Evolutionary conservation across 2,888 invertebrate species (phyloP).

Genomic region (Calephelis perditalis): DNA sequence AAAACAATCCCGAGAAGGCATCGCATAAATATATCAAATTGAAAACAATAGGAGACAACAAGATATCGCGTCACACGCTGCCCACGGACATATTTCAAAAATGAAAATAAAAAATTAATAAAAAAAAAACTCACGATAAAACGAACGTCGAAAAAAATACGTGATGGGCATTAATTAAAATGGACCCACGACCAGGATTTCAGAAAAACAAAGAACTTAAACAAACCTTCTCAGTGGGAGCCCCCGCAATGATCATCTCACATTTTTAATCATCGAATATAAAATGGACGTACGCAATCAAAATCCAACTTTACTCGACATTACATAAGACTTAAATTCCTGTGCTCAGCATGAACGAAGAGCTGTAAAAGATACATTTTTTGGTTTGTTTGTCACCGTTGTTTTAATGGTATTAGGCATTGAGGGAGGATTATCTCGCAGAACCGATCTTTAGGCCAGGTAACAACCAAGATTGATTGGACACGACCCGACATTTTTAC

Average conservation of each 20-base stretch:
- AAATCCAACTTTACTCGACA: conserved; percentile 45
- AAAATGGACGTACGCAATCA: conserved; percentile 40
- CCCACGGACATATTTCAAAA: conserved; percentile 73
- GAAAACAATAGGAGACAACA: conserved; percentile 75
- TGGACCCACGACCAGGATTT: conserved; percentile 73
- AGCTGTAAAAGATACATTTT: conserved; percentile 73
- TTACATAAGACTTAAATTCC: conserved; percentile 40
- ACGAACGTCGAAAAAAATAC: conserved; percentile 72
- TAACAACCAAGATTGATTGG: conserved; percentile 73
- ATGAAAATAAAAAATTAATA: conserved; percentile 51
- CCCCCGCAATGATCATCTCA: conserved; percentile 75
- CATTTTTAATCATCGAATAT: conserved; percentile 73
- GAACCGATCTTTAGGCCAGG: conserved; percentile 68
- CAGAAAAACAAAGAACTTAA: conserved; percentile 75
- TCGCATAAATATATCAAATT: conserved; percentile 75
- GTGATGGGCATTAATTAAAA: conserved; percentile 79
- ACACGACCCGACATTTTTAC: conserved; percentile 68
- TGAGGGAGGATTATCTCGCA: conserved; percentile 72
- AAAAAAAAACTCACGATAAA: conserved; percentile 48
- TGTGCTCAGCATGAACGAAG: conserved; percentile 42
- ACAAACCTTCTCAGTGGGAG: conserved; percentile 75
- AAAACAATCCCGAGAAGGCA: conserved; percentile 54
- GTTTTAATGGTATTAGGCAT: conserved; percentile 78
- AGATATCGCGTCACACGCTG: conserved; percentile 71
- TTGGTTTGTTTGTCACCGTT: conserved; percentile 77